Evolutionary conservation across 1,140 invertebrate genomes (phyloP), one percentile per base, ranked within the genome.

Genomic region (Dinothrombium tinctorium): DNA sequence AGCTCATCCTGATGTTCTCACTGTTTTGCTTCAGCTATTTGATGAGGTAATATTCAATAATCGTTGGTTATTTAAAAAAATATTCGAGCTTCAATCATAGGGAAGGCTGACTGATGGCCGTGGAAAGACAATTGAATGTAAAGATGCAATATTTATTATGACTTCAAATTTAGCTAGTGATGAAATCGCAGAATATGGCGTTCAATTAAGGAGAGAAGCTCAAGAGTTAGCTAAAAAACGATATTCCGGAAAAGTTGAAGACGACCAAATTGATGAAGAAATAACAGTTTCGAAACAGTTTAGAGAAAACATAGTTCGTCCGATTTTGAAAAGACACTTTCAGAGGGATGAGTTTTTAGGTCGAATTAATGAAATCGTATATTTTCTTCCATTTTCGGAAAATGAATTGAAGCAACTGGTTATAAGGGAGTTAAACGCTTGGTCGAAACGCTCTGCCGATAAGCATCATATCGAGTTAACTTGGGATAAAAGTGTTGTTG

Each of bases 71-170:
- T 41, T 28, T 43, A 5, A 21, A 25, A 22, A 43, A 33, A 14
- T 48, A 14, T 26, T 33, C 39, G 3, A 35, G 1, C 42, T 12
- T 31, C 20, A 28, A 26, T 8, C 49, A 17, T 47, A 79, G 74
- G 78, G 83, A 29, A 66, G 82, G 38, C 56, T 90, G 21, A 90
- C 83, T 12, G 83, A 90, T 60, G 82, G 83, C 8, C 76, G 80
- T 62, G 86, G 86, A 26, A 76, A 82, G 58, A 80, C 82, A 3
- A 80, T 90, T 40, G 76, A 82, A 50, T 90, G 84, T 57, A 86
- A 86, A 63, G 70, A 89, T 61, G 83, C 84, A 0, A 82, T 87
- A 45, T 89, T 90, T 59, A 74, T 92, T 42, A 90, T 92, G 83
- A 90, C 86, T 3, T 86, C 80, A 1, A 92, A 92, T 66, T 63